Base-by-base conservation (phyloP, 2,113 vertebrate species). In the Diphyllodes magnificus region DNA sequence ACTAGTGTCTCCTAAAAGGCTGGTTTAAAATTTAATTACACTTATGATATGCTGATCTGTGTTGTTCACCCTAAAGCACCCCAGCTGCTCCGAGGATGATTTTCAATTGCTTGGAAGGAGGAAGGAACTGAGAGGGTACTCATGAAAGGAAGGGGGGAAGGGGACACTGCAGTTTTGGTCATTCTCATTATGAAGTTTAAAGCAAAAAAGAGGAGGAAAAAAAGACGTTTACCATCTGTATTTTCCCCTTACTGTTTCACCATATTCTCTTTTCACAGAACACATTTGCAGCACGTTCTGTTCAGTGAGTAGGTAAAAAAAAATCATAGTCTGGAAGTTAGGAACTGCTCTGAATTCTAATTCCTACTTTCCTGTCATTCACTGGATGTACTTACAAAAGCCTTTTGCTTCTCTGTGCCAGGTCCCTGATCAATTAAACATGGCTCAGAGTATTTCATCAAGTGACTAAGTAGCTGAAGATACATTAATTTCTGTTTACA, bases 341-440 rank as follows among this genome's bases (percentile, higher is more conserved):
- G 59, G 47, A 88, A 85, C 89, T 88, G 70, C 82, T 91, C 18
- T 89, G 84, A 94, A 85, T 95, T 95, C 75, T 82, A 90, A 91
- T 97, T 85, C 50, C 39, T 82, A 4, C 71, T 90, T 82, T 69
- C 75, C 57, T 84, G 64, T 72, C 51, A 25, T 90, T 94, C 91
- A 31, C 39, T 65, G 65, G 45, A 30, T 65, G 28, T 75, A n/a
- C 59, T 84, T 92, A 53, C 4, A 84, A 86, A 82, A 91, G 65
- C 61, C 45, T 84, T 86, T 89, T 92, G 45, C 77, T 76, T 80
- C n/a, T 82, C 53, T 87, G 23, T 92, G 81, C 59, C 57, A 69
- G 49, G 79, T 79, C 44, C 33, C 30, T 79, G 78, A 82, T 93
- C 72, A 88, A 56, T 87, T 96, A 92, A 95, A 80, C 59, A 49